Percentiles rank a stretch among this genome's conserved stretches.
phyloP scores from a whole-genome alignment of 2,113 vertebrate species.

The Struthio camelus region DNA sequence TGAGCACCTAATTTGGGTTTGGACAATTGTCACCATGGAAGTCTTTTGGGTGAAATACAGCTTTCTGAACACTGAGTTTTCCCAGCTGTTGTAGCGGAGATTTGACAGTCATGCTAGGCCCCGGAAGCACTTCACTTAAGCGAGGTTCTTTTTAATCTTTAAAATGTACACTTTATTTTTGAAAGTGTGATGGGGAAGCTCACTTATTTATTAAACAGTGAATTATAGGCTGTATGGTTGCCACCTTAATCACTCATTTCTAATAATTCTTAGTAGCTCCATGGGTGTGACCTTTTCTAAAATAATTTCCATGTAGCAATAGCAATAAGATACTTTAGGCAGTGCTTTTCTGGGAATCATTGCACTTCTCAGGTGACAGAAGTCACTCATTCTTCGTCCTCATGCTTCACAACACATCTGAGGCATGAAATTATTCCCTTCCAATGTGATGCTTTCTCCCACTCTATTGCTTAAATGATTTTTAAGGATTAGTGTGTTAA shows the following conservation, averaged over 20 bases:
- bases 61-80: background rate
- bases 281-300: constrained; percentile 33
- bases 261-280: background rate
- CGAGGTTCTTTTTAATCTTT: background rate
- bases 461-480: constrained; percentile 46
- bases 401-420: constrained; percentile 37
- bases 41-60: background rate
- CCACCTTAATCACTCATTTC: background rate
- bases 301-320: constrained; percentile 28
- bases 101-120: background rate
- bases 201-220: constrained; percentile 13
- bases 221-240: background rate
- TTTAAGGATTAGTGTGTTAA: constrained; percentile 52
- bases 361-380: constrained; percentile 37
- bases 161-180: background rate
- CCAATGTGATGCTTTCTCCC: background rate
- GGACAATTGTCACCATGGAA: background rate
- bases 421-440: constrained; percentile 62
- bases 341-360: constrained; percentile 27
- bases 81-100: background rate
- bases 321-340: constrained; percentile 24
- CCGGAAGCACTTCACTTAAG: background rate
- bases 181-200: background rate
- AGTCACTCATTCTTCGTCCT: constrained; percentile 40
- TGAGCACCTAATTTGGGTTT: background rate